These are phyloP conservation scores for Pterocles gutturalis DNA, from an alignment of 2,113 vertebrate species.

Conservation along the genomic window DNA sequence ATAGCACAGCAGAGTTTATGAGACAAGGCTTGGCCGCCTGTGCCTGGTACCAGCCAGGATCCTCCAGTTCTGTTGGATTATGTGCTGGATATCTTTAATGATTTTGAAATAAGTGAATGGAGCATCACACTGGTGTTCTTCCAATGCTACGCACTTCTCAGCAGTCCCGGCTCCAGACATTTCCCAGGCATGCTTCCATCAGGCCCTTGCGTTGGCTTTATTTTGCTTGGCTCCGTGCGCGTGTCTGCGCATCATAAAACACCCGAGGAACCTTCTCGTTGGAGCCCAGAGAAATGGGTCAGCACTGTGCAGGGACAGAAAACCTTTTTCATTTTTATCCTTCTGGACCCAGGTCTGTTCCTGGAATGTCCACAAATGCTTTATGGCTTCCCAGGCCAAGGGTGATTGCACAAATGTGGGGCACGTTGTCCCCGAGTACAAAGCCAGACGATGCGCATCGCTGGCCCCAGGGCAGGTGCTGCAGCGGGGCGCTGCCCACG, in stretches of 20 bases:
- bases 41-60: neutral
- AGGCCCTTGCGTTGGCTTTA: neutral
- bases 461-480: neutral
- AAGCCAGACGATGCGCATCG: rapidly evolving
- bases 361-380: neutral
- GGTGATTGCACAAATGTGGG: rapidly evolving
- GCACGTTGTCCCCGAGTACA: rapidly evolving
- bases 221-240: neutral
- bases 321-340: neutral
- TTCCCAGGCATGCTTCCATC: neutral
- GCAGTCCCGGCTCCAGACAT: neutral
- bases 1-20: neutral
- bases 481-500: too few relatives aligned
- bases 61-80: conserved; percentile 27
- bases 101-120: conserved; percentile 9
- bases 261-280: neutral
- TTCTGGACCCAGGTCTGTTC: neutral
- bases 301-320: neutral
- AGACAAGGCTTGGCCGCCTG: neutral
- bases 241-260: neutral
- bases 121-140: conserved; percentile 12
- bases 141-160: neutral
- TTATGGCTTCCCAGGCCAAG: neutral
- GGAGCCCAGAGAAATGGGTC: neutral
- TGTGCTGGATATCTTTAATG: neutral